Conservation (phyloP, 2,113 vertebrate species). For the Telmatochromis brichardi region DNA sequence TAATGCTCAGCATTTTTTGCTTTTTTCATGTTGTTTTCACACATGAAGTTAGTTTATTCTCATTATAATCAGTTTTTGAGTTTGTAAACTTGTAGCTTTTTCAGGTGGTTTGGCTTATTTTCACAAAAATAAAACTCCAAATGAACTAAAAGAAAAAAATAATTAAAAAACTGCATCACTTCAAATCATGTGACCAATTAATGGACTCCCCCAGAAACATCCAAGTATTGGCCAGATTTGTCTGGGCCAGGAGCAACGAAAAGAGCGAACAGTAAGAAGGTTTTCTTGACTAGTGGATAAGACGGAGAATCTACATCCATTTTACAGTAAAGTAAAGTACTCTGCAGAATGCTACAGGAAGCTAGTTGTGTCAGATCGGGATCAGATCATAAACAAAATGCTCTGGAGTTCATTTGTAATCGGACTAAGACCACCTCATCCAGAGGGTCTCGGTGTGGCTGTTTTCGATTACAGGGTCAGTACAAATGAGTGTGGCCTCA, state of each 20-base stretch:
- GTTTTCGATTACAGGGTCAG: not conserved
- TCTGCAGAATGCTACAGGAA: not conserved
- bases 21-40: not conserved
- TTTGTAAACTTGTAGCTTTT: not conserved
- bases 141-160: not conserved
- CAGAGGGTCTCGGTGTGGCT: not conserved
- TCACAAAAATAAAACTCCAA: not conserved
- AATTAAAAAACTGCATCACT: fast-evolving
- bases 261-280: not conserved
- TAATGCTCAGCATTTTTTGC: not conserved
- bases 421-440: not conserved
- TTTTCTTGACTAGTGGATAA: not conserved
- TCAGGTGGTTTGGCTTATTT: not conserved
- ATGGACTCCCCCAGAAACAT: not conserved
- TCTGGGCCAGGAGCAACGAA: not conserved
- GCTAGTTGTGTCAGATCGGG: not conserved
- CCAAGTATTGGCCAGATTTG: not conserved
- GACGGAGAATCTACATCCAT: fast-evolving
- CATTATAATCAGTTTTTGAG: not conserved
- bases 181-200: not conserved
- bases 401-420: not conserved
- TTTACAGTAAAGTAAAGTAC: not conserved
- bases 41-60: not conserved
- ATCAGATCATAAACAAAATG: not conserved
- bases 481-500: not conserved